A percentile compares a stretch with the other conserved stretches of the same genome.
Conservation (phyloP, 2,113 vertebrate genomes). For the Dunckerocampus dactyliophorus region DNA sequence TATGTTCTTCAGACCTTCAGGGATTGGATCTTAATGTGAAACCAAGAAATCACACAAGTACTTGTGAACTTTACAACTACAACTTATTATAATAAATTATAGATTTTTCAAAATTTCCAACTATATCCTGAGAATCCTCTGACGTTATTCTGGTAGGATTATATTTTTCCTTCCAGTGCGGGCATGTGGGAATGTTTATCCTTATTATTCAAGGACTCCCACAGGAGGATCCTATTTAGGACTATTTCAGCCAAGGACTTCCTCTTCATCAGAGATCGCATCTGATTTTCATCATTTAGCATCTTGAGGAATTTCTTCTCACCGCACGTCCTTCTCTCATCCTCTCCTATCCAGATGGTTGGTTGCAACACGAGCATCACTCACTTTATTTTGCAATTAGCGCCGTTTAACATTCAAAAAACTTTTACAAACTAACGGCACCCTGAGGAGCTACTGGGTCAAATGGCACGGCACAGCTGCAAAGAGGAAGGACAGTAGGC, state of each 20-base stretch:
- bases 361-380: slow-evolving; percentile 21
- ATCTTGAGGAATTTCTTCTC: slow-evolving; percentile 17
- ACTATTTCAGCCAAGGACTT: slow-evolving; percentile 6
- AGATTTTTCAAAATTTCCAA: too few relatives aligned
- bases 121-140: too few relatives aligned
- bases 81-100: too few relatives aligned
- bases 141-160: too few relatives aligned
- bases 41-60: too few relatives aligned
- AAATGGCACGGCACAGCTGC: slow-evolving; percentile 3
- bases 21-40: too few relatives aligned
- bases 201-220: too few relatives aligned
- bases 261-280: slow-evolving; percentile 14
- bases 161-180: too few relatives aligned
- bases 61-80: too few relatives aligned
- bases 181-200: too few relatives aligned
- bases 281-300: slow-evolving; percentile 27
- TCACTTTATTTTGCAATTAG: slow-evolving; percentile 45
- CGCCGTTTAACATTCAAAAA: slow-evolving; percentile 29
- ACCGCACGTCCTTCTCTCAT: slow-evolving; percentile 14
- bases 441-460: slow-evolving; percentile 16
- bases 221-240: neutral
- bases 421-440: slow-evolving; percentile 16
- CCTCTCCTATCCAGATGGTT: slow-evolving; percentile 28
- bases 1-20: too few relatives aligned
- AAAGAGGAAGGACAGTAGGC: slow-evolving; percentile 2